Percentiles rank a stretch among this genome's conserved stretches.
Evolutionary conservation across 2,797 vertebrate genomes (phyloP).

Genomic region (Coregonus ussuriensis): DNA sequence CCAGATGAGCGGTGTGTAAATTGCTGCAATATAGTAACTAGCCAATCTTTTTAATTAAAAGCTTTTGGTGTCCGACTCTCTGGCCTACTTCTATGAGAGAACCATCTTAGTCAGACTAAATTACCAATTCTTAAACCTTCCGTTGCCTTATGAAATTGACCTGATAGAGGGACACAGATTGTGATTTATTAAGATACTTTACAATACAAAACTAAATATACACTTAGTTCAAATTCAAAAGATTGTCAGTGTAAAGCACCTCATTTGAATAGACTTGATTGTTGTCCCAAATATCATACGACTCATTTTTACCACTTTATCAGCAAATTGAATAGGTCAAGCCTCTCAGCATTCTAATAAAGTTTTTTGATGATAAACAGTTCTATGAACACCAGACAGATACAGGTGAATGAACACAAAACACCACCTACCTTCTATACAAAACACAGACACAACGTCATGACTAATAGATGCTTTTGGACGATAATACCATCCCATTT

Average conservation of each 20-base stretch:
- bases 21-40: constrained; percentile 81
- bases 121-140: constrained; percentile 68
- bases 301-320: no score
- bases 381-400: no score
- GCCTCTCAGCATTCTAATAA: no score
- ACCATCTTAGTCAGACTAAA: constrained; percentile 75
- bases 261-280: background rate
- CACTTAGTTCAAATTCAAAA: constrained; percentile 23
- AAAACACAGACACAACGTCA: constrained; percentile 20
- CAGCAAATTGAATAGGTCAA: no score
- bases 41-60: constrained; percentile 85
- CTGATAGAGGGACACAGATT: constrained; percentile 10
- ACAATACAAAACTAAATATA: constrained; percentile 29
- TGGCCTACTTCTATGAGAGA: constrained; percentile 60
- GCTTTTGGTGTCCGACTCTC: constrained; percentile 68
- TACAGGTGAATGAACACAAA: no score
- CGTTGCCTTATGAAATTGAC: constrained; percentile 21
- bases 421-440: no score
- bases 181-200: constrained; percentile 23
- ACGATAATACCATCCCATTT: background rate
- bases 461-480: constrained; percentile 47
- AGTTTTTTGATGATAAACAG: no score
- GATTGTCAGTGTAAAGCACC: background rate
- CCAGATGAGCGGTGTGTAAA: constrained; percentile 83
- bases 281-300: background rate